phyloP scores from a whole-genome alignment of 2,797 vertebrate species.

The Hyperoplus lanceolatus region DNA sequence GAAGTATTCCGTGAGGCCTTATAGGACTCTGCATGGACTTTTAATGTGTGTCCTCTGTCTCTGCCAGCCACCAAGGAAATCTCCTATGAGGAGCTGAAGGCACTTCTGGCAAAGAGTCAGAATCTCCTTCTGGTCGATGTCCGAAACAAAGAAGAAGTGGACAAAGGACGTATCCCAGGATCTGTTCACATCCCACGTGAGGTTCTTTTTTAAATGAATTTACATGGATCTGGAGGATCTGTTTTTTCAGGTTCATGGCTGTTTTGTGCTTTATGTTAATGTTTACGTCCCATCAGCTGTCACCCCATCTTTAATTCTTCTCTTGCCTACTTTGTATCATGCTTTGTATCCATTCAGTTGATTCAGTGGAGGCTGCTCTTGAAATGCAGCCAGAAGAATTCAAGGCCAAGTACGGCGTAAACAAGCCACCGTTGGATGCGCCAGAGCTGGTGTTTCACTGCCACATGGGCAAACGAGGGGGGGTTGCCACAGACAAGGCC shows the following conservation, averaged over 20 bases:
- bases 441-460: constrained; percentile 88
- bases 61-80: constrained; percentile 68
- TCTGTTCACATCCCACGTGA: constrained; percentile 88
- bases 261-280: neutral
- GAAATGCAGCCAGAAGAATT: constrained; percentile 83
- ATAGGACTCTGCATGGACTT: neutral
- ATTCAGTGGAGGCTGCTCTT: constrained; percentile 82
- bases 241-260: constrained; percentile 9
- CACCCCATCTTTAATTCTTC: neutral
- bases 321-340: neutral
- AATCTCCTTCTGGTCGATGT: constrained; percentile 86
- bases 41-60: neutral
- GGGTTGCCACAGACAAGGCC: constrained; percentile 81
- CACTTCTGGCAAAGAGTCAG: constrained; percentile 69
- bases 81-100: constrained; percentile 81
- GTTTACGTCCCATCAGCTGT: neutral
- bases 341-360: constrained; percentile 72
- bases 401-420: constrained; percentile 79
- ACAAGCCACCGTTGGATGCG: constrained; percentile 78
- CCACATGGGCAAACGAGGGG: constrained; percentile 84
- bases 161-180: constrained; percentile 82
- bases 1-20: neutral
- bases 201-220: neutral
- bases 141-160: constrained; percentile 84
- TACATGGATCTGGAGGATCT: neutral